phyloP scores from a whole-genome alignment of 2,888 invertebrate genomes.

The Sphaerophoria taeniata region DNA sequence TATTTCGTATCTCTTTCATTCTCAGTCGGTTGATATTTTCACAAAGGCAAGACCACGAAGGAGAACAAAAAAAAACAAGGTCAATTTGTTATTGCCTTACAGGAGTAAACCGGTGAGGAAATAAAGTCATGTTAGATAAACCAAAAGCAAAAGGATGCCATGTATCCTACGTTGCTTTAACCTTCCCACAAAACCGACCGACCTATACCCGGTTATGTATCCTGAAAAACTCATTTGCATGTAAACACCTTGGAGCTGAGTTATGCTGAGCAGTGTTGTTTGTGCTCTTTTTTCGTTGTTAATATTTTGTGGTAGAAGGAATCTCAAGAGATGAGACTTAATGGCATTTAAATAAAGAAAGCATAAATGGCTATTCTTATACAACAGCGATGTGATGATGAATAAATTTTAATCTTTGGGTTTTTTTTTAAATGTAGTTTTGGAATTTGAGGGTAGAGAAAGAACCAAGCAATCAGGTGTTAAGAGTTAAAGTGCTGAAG shows the following conservation, averaged over 20 bases:
- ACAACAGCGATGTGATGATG: conserved; percentile 9
- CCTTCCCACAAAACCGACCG: background rate
- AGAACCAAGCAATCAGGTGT: too few species aligned
- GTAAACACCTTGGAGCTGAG: conserved; percentile 55
- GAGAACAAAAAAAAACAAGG: conserved; percentile 4
- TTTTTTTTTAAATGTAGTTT: too few species aligned
- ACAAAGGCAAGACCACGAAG: background rate
- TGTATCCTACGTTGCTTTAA: background rate
- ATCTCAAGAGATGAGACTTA: conserved; percentile 41
- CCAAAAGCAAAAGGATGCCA: background rate
- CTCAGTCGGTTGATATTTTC: background rate
- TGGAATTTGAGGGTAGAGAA: too few species aligned
- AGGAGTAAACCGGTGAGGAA: background rate
- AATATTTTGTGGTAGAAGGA: background rate
- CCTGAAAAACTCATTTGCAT: conserved; percentile 53
- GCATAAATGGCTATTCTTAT: conserved; percentile 41
- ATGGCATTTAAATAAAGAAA: conserved; percentile 68
- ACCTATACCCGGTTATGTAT: background rate
- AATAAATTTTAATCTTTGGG: conserved; percentile 36
- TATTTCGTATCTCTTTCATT: background rate
- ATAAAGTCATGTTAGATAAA: background rate
- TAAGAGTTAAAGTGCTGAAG: too few species aligned
- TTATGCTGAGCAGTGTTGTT: background rate
- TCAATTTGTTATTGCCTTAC: background rate
- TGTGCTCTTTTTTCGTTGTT: background rate